Base-by-base conservation (phyloP, 2,113 vertebrate genomes). In the Phyllopteryx taeniolatus region DNA sequence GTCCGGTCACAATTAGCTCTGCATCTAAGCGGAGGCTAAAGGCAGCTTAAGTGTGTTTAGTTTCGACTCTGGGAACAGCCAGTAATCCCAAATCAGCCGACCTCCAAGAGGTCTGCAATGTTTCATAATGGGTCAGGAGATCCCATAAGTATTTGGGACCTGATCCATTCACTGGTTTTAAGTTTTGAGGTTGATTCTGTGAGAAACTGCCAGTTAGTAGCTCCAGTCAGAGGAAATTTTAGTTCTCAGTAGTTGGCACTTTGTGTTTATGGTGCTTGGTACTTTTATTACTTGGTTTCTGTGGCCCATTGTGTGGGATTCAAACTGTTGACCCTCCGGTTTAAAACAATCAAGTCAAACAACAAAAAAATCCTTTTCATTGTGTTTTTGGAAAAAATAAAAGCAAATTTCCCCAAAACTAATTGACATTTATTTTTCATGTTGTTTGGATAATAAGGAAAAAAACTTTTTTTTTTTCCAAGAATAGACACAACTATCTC, bases 31-130 rank as follows among this genome's bases (percentile, higher is more conserved):
- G 42, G 62, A 46, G 44, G 42, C 12, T 65, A n/a, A 63, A 63
- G 61, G 42, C 42, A 65, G 62, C 62, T 65, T 65, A 65, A 63
- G 20, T 7, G 42, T 22, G 62, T 65, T 65, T 65, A 65, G 62
- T 65, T 65, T 65, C 39, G 20, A 65, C 62, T 65, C 42, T 44
- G 62, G 62, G 62, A 65, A 65, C 62, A 44, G 62, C n/a, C 62
- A 65, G 42, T 65, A 65, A 65, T 65, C 62, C 62, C 12, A 14
- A 65, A 65, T 65, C 62, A 65, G 62, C 42, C 42, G 62, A 43
- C 62, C 42, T n/a, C 56, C 56, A n/a, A n/a, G 42, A 65, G 20
- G 62, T 65, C 62, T 65, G 62, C 42, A 65, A 65, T 12, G 42
- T 65, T 65, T 65, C 42, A 10, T 44, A 65, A 65, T 44, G 62